A percentile compares a stretch with the other conserved stretches of the same genome.
These are phyloP conservation scores for Orthonychiurus folsomi DNA, from an alignment of 2,888 invertebrate species.

Conservation along the genomic window DNA sequence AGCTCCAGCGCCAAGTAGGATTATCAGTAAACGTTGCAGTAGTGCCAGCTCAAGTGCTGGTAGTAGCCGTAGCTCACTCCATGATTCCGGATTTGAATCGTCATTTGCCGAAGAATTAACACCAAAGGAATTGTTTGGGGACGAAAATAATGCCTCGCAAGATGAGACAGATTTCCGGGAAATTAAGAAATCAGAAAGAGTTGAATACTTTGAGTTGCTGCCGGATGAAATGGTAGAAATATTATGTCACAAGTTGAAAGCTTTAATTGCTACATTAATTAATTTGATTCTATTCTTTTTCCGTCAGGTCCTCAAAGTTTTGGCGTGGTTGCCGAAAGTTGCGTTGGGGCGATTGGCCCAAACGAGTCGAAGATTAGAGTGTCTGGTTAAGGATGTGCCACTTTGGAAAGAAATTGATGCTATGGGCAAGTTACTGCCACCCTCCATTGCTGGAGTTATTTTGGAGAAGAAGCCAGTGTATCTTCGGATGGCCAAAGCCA, in stretches of 20 bases:
- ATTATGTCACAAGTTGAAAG: background rate
- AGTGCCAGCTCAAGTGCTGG: too few relatives aligned
- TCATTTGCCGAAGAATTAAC: too few relatives aligned
- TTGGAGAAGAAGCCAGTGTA: conserved; percentile 67
- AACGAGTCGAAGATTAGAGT: conserved; percentile 66
- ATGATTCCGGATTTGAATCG: too few relatives aligned
- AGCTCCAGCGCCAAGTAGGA: too few relatives aligned
- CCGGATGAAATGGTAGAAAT: conserved; percentile 70
- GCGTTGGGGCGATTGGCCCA: conserved; percentile 61
- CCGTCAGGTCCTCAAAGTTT: conserved; percentile 48
- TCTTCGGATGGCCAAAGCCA: conserved; percentile 67
- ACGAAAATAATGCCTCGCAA: too few relatives aligned
- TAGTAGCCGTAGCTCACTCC: too few relatives aligned
- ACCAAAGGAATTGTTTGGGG: too few relatives aligned
- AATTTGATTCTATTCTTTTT: conserved; percentile 8
- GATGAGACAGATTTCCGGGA: too few relatives aligned
- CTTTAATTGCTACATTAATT: conserved; percentile 4
- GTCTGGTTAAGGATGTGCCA: conserved; percentile 71
- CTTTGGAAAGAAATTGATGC: conserved; percentile 79
- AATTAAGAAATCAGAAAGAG: too few relatives aligned
- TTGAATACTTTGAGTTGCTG: conserved; percentile 61
- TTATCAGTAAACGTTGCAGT: too few relatives aligned
- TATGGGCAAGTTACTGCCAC: conserved; percentile 55
- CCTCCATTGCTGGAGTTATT: conserved; percentile 63
- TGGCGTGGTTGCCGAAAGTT: conserved; percentile 72